phyloP scores from a whole-genome alignment of 2,888 invertebrate genomes.

The Drosophila melanocephala region DNA sequence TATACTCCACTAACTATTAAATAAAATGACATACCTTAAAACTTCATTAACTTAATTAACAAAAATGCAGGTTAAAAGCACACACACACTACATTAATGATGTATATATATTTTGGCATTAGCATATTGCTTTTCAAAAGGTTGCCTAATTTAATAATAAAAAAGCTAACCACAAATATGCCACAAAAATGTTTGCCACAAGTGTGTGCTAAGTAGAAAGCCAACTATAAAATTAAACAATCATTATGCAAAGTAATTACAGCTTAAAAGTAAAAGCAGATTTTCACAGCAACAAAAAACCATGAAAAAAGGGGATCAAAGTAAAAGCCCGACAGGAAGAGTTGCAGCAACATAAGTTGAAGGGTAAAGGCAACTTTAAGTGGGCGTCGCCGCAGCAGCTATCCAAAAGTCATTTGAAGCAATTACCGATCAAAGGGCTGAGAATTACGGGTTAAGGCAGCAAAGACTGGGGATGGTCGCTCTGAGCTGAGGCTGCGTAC shows the following conservation, averaged over 20 bases:
- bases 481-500: constrained; percentile 30
- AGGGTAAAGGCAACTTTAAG: constrained; percentile 1
- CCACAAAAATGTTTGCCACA: constrained; percentile 23
- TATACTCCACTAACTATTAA: not conserved
- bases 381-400: constrained; percentile 1
- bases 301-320: constrained; percentile 24
- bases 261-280: constrained; percentile 7
- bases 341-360: not conserved
- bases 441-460: not conserved
- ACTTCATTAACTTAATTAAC: constrained; percentile 19
- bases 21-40: not conserved
- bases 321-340: not conserved
- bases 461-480: not conserved
- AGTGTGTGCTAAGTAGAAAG: constrained; percentile 5
- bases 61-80: constrained; percentile 3
- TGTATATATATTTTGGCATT: not conserved
- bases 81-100: not conserved
- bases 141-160: not conserved
- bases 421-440: constrained; percentile 47
- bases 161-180: constrained; percentile 37
- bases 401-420: constrained; percentile 63
- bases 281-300: not conserved
- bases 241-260: constrained; percentile 42
- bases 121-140: constrained; percentile 26
- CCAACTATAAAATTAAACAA: constrained; percentile 38